Conservation (phyloP, 1,140 invertebrate species). For the Bombus ignitus region DNA sequence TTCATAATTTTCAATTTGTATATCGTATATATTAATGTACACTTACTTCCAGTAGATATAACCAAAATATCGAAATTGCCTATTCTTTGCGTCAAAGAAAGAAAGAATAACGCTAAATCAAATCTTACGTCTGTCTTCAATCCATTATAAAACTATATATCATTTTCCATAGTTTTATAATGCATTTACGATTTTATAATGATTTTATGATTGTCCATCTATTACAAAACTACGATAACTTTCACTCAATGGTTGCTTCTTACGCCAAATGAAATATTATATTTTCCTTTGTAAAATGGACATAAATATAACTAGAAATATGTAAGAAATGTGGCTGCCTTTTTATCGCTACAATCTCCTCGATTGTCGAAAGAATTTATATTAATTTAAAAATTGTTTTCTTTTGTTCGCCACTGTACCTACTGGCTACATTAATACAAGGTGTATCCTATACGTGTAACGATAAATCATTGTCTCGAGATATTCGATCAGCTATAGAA, state of each 20-base stretch:
- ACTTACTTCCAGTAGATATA: too few species aligned
- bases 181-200: not conserved
- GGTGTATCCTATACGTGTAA: not conserved
- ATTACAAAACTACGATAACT: not conserved
- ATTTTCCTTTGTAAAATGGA: not conserved
- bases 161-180: not conserved
- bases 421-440: too few species aligned
- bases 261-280: not conserved
- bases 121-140: not conserved
- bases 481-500: not conserved
- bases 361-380: too few species aligned
- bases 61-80: too few species aligned
- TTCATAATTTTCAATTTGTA: too few species aligned
- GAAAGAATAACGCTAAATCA: too few species aligned
- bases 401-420: too few species aligned
- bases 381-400: too few species aligned
- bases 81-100: too few species aligned
- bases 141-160: not conserved
- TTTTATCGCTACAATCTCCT: too few species aligned
- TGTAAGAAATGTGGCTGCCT: too few species aligned
- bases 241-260: not conserved
- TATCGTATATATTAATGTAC: too few species aligned
- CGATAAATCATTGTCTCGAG: not conserved
- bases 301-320: not conserved
- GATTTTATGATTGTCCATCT: not conserved